Evolutionary conservation across 2,888 invertebrate species (phyloP).

Genomic region (Lepas anatifera): DNA sequence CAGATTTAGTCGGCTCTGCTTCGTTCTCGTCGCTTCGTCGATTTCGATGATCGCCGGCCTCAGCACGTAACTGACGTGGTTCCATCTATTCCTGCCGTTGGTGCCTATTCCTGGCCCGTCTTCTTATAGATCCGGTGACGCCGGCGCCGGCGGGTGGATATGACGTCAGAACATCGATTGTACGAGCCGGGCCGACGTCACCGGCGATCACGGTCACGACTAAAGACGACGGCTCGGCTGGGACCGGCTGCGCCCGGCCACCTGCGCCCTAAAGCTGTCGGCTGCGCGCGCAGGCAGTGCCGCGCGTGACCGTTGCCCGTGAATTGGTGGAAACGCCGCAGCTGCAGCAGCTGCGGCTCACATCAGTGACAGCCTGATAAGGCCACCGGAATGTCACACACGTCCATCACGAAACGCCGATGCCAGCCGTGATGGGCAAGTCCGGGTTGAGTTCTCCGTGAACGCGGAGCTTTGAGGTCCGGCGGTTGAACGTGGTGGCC

Average conservation of each 20-base stretch:
- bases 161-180: conserved; percentile 2
- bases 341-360: too few species aligned
- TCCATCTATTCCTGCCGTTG: too few species aligned
- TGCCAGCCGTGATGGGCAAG: too few species aligned
- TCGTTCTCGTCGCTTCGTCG: neutral
- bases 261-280: too few species aligned
- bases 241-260: neutral
- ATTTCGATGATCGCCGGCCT: neutral
- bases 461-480: too few species aligned
- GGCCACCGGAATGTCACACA: too few species aligned
- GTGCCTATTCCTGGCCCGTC: neutral
- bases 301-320: neutral
- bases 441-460: too few species aligned
- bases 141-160: neutral
- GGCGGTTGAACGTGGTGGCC: too few species aligned
- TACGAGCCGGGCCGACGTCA: neutral
- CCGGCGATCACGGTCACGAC: conserved; percentile 1
- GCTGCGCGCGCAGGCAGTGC: neutral
- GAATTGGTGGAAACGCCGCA: too few species aligned
- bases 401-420: too few species aligned
- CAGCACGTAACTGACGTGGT: too few species aligned
- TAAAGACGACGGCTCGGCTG: neutral
- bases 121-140: conserved; percentile 3
- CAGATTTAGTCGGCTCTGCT: neutral
- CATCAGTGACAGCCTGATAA: too few species aligned